Evolutionary conservation across 2,888 invertebrate genomes (phyloP).

Genomic region (Hesperia comma): DNA sequence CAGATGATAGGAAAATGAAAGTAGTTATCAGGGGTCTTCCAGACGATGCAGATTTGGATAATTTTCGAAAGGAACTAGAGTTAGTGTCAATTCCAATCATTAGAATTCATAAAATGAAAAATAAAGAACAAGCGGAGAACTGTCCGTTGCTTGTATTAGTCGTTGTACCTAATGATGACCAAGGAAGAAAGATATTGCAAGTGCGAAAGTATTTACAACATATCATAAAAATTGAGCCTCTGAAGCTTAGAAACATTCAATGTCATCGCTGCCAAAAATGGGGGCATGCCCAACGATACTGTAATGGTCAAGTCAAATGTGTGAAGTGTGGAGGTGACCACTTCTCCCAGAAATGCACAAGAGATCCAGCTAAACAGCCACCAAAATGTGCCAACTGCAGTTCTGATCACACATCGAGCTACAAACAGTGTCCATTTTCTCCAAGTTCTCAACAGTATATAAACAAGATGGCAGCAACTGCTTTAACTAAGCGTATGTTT

Average conservation of each 20-base stretch:
- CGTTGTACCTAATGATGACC: constrained; percentile 55
- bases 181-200: constrained; percentile 54
- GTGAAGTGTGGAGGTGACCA: constrained; percentile 71
- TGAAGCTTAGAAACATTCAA: constrained; percentile 56
- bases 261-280: constrained; percentile 72
- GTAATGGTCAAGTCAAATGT: constrained; percentile 61
- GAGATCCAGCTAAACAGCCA: constrained; percentile 47
- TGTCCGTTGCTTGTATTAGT: constrained; percentile 54
- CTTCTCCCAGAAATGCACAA: constrained; percentile 57
- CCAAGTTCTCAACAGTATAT: constrained; percentile 37
- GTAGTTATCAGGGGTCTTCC: constrained; percentile 64
- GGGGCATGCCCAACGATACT: constrained; percentile 70
- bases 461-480: not conserved
- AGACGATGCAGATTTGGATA: constrained; percentile 49
- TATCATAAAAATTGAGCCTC: constrained; percentile 60
- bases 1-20: constrained; percentile 60
- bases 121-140: constrained; percentile 46
- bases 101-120: constrained; percentile 62
- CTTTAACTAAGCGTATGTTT: constrained; percentile 4
- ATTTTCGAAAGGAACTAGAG: constrained; percentile 55
- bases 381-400: constrained; percentile 68
- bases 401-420: constrained; percentile 61
- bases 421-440: constrained; percentile 52
- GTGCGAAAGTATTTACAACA: constrained; percentile 53
- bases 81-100: constrained; percentile 56